Evolutionary conservation across 2,797 vertebrate species (phyloP), one percentile per base, ranked within the genome.

Genomic region (Lycodopsis pacificus): DNA sequence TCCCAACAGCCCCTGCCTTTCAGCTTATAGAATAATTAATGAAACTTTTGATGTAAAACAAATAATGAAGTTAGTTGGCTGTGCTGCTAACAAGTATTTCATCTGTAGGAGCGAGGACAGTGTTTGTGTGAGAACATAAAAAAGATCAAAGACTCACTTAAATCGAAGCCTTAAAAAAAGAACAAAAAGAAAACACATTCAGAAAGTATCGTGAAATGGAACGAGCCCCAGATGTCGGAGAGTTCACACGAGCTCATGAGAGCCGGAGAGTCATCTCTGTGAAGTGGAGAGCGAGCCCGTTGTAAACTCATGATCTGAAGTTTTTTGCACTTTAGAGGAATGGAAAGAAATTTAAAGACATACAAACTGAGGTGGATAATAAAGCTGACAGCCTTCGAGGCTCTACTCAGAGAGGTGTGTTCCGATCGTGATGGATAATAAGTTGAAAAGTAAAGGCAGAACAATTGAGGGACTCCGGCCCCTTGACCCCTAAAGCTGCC

Each of bases 21-120:
- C 80, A 82, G 85, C 80, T 93, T 88, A 92, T 90, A 88, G 90
- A 94, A 92, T 92, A 93, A 92, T 92, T 91, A 92, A 93, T 93
- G 78, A 85, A 89, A 94, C 88, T 86, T 93, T 90, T 93, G 87
- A 93, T 91, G 91, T 90, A 83, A 92, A 88, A 92, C 86, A 93
- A 93, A 93, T 91, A 93, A 83, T 86, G 81, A 80, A 87, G 82
- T 91, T 82, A 56, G 77, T 82, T 76, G 51, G 86, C 81, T 73
- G 59, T 30, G 73, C 79, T 62, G 82, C 86, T 91, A 93, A 92
- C 85, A 93, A 91, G 88, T 86, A 80, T 82, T 92, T 92, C 86
- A 86, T 88, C 85, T 90, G 75, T 70, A 48, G 57, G 67, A 86
- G 82, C 30, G 64, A 86, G 79, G 40, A 85, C 69, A 89, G 73